Evolutionary conservation across 2,888 invertebrate genomes (phyloP).

Genomic region (Ariolimax columbianus): DNA sequence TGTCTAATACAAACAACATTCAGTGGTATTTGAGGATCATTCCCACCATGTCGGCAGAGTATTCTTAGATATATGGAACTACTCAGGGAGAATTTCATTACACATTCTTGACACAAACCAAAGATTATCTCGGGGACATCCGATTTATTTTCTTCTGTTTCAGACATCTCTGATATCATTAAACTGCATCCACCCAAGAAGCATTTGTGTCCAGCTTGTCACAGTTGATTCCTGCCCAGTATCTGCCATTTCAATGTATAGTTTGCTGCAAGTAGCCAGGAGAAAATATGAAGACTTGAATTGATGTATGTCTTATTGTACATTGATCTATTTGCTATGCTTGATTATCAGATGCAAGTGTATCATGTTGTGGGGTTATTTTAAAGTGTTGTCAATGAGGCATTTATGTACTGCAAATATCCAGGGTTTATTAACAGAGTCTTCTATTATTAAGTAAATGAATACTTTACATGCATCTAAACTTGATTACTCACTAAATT

Average conservation of each 20-base stretch:
- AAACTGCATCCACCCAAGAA: conserved; percentile 17
- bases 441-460: too few relatives aligned
- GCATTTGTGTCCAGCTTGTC: conserved; percentile 32
- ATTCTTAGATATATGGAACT: too few relatives aligned
- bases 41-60: too few relatives aligned
- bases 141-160: not conserved
- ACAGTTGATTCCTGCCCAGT: conserved; percentile 13
- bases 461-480: too few relatives aligned
- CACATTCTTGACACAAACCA: not conserved
- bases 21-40: too few relatives aligned
- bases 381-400: not conserved
- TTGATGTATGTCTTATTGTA: not conserved
- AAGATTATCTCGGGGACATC: not conserved
- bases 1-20: too few relatives aligned
- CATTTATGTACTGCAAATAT: not conserved
- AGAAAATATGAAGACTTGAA: not conserved
- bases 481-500: too few relatives aligned
- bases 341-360: not conserved
- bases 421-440: too few relatives aligned
- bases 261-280: not conserved
- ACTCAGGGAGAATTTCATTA: not conserved
- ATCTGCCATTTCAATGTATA: not conserved
- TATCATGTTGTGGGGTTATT: not conserved
- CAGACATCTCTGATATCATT: conserved; percentile 8
- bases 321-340: not conserved